Conservation (phyloP, 30 jellyfish, hydroid and myxozoan genomes). For the Hydra vulgaris region DNA sequence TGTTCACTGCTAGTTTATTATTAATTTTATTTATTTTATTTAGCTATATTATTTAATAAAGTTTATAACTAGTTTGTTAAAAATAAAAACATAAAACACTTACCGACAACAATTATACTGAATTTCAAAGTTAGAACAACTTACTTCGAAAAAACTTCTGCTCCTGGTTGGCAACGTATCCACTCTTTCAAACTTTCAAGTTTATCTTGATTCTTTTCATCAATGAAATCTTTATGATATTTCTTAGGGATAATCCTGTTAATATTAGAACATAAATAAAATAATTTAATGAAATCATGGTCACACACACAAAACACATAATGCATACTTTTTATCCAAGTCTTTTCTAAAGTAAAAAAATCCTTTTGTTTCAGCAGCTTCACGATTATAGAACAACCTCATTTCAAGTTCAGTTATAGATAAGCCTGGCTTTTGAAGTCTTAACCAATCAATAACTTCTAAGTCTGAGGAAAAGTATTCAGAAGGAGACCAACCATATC, state of each 20-base stretch:
- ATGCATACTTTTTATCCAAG: background rate
- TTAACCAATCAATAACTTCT: conserved; percentile 47
- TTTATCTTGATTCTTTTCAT: conserved; percentile 33
- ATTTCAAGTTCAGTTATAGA: conserved; percentile 88
- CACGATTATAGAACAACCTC: conserved; percentile 33
- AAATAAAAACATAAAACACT: too few species aligned
- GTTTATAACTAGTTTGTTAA: too few species aligned
- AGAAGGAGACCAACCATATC: conserved; percentile 88
- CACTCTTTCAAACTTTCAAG: conserved; percentile 32
- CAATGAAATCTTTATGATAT: conserved; percentile 38
- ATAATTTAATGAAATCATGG: too few species aligned
- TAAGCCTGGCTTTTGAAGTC: conserved; percentile 39
- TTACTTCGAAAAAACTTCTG: conserved; percentile 46
- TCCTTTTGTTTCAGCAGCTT: conserved; percentile 45
- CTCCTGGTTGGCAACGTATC: conserved; percentile 26
- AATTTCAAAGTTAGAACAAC: background rate
- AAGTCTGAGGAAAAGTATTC: conserved; percentile 18
- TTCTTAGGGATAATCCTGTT: conserved; percentile 41
- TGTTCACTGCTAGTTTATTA: too few species aligned
- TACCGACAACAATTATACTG: background rate
- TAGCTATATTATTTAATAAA: too few species aligned
- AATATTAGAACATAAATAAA: background rate
- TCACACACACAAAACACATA: too few species aligned
- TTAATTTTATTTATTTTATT: too few species aligned
- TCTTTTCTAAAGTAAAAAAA: conserved; percentile 67